Evolutionary conservation across 2,797 vertebrate genomes (phyloP).

Genomic region (Halcyon smyrnensis): DNA sequence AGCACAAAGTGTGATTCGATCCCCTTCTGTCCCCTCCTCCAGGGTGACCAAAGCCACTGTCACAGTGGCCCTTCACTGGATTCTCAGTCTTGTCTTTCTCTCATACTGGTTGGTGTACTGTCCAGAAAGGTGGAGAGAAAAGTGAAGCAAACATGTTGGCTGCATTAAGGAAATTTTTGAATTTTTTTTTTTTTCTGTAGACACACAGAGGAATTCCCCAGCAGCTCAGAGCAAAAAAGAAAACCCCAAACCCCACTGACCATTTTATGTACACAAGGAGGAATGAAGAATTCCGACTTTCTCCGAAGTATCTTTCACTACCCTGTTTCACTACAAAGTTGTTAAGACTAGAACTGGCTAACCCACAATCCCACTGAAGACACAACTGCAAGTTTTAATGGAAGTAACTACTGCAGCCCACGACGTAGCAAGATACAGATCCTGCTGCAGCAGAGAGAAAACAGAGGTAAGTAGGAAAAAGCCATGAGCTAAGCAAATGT

Average conservation of each 20-base stretch:
- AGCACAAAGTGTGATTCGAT: background rate
- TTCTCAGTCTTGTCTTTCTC: background rate
- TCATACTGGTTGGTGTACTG: background rate
- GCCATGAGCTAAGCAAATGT: background rate
- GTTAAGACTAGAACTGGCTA: background rate
- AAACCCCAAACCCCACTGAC: conserved; percentile 18
- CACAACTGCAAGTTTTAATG: background rate
- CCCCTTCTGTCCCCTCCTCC: background rate
- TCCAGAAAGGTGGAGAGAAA: background rate
- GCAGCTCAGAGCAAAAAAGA: background rate
- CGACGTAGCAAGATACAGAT: background rate
- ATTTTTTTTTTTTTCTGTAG: background rate
- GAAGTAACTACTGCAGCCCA: background rate
- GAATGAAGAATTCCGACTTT: background rate
- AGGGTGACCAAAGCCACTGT: background rate
- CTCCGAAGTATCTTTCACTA: background rate
- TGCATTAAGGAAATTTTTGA: background rate
- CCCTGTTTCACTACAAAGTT: background rate
- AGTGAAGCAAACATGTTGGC: background rate
- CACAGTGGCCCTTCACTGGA: background rate
- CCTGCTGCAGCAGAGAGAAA: background rate
- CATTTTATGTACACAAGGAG: conserved; percentile 16
- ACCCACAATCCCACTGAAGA: conserved; percentile 16
- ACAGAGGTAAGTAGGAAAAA: conserved; percentile 21
- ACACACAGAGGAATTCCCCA: background rate